These are phyloP conservation scores for Anguilla rostrata DNA, from an alignment of 2,113 vertebrate species.

Conservation along the genomic window DNA sequence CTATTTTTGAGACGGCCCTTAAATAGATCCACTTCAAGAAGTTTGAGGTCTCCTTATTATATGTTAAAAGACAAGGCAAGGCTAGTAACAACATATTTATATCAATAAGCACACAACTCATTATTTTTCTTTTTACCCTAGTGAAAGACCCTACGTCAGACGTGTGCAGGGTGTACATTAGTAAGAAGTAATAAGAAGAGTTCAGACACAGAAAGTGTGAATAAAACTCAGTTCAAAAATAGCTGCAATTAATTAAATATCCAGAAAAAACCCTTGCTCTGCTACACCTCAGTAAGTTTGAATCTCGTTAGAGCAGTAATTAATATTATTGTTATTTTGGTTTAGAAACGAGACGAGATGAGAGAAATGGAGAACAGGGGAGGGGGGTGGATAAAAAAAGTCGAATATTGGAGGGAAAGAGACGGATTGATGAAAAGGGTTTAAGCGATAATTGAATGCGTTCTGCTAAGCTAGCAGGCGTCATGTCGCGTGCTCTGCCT, in stretches of 20 bases:
- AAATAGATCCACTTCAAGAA: constrained; percentile 5
- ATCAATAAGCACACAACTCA: background rate
- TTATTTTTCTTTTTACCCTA: background rate
- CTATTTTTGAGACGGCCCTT: background rate
- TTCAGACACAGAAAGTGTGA: constrained; percentile 4
- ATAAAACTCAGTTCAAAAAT: constrained; percentile 1
- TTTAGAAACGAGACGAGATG: background rate
- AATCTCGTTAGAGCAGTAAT: constrained; percentile 2
- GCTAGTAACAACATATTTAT: background rate
- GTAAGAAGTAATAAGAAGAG: background rate
- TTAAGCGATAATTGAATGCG: constrained; percentile 41
- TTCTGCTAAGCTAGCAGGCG: constrained; percentile 43
- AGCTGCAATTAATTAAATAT: constrained; percentile 9
- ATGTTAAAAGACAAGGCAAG: background rate
- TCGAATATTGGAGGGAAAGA: constrained; percentile 32
- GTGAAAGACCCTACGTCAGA: background rate
- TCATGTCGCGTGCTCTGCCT: constrained; percentile 25
- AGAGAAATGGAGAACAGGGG: background rate
- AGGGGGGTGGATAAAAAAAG: constrained; percentile 6
- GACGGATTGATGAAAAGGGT: constrained; percentile 30
- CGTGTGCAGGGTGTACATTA: background rate
- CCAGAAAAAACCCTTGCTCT: background rate
- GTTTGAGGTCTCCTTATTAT: background rate
- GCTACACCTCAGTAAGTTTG: constrained; percentile 4
- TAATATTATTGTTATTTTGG: constrained; percentile 5